These are phyloP conservation scores for Tamias sibiricus DNA, from an alignment of 2,113 vertebrate species.

Conservation along the genomic window DNA sequence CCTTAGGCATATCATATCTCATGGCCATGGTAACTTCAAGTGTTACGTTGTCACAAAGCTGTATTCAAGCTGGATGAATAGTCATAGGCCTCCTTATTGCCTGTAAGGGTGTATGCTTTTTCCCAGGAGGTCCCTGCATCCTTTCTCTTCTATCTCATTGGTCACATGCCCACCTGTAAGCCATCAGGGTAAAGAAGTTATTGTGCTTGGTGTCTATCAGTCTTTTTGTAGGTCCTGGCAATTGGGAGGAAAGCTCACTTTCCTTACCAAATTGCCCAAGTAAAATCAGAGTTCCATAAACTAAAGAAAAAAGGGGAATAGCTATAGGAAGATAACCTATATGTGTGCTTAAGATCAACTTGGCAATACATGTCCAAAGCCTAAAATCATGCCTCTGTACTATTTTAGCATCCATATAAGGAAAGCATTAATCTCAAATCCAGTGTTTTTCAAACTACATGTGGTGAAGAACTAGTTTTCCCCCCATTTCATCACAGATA, in stretches of 20 bases:
- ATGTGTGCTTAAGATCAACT: background rate
- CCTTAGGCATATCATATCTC: background rate
- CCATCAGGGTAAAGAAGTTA: background rate
- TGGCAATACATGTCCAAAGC: background rate
- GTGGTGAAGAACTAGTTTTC: background rate
- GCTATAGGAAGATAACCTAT: background rate
- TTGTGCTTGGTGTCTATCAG: background rate
- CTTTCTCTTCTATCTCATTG: background rate
- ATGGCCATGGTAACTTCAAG: background rate
- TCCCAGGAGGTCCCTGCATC: background rate
- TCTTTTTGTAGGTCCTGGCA: background rate
- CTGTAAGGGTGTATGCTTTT: background rate
- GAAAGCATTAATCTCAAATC: slow-evolving; percentile 13
- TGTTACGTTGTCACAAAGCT: background rate
- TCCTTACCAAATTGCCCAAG: background rate
- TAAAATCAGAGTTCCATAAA: background rate
- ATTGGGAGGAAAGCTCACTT: background rate
- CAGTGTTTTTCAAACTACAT: slow-evolving; percentile 4
- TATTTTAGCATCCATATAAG: slow-evolving; percentile 17
- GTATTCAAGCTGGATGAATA: background rate
- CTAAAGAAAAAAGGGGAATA: background rate
- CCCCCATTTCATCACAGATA: background rate
- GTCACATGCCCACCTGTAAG: background rate
- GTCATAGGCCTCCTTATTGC: background rate
- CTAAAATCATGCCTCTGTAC: background rate